phyloP scores from a whole-genome alignment of 1,140 invertebrate species.

The Cecropterus lyciades region DNA sequence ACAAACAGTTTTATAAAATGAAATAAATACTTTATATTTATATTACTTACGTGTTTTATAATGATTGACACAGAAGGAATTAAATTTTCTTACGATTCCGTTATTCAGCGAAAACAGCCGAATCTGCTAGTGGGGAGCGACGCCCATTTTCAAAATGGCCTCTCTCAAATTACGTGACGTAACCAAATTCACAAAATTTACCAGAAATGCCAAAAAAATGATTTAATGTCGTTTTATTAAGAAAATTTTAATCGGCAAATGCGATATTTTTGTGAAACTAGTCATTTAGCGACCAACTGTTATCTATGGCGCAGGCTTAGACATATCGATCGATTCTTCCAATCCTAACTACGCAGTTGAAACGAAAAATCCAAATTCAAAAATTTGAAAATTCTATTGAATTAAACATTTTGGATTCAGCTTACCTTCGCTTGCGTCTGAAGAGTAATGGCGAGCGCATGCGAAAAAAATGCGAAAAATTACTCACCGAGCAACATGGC shows the following conservation, averaged over 20 bases:
- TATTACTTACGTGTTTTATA: neutral
- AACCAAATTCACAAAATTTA: constrained; percentile 33
- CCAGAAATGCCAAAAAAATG: neutral
- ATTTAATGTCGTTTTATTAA: neutral
- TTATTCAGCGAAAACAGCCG: constrained; percentile 17
- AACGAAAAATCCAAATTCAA: too few species aligned
- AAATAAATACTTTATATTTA: neutral
- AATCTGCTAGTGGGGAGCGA: constrained; percentile 19
- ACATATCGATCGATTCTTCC: too few species aligned
- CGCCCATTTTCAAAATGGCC: constrained; percentile 64
- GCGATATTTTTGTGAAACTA: too few species aligned
- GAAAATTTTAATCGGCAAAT: too few species aligned
- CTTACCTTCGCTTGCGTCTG: constrained; percentile 47
- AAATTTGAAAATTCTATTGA: too few species aligned
- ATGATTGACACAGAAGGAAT: neutral
- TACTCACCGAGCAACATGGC: constrained; percentile 64
- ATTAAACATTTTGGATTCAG: too few species aligned
- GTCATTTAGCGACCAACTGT: too few species aligned
- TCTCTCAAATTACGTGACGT: constrained; percentile 39
- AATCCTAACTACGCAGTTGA: too few species aligned
- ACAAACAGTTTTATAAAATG: neutral
- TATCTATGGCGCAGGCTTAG: too few species aligned
- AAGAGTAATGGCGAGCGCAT: constrained; percentile 48
- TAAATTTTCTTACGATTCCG: constrained; percentile 8
- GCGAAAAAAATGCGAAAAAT: constrained; percentile 63